phyloP scores from a whole-genome alignment of 2,113 vertebrate genomes.

The Tupaia tana region DNA sequence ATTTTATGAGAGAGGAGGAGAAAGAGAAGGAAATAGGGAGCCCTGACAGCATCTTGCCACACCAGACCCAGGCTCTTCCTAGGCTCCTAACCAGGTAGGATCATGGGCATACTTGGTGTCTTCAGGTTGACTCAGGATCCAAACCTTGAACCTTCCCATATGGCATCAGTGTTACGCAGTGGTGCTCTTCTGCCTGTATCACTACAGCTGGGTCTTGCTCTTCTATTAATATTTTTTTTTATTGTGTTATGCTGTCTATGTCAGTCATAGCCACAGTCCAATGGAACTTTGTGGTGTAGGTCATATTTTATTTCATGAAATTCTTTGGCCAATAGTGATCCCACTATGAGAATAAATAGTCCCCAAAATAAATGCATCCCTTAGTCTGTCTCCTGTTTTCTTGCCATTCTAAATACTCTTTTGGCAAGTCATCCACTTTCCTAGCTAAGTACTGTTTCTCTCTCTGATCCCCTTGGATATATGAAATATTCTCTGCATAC shows the following conservation, averaged over 20 bases:
- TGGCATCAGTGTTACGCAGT: too few species aligned
- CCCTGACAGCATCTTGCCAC: too few species aligned
- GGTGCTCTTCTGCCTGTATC: too few species aligned
- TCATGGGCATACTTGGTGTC: too few species aligned
- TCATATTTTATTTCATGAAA: neutral
- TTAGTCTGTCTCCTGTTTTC: neutral
- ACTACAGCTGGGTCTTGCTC: too few species aligned
- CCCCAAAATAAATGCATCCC: neutral
- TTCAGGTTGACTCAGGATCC: too few species aligned
- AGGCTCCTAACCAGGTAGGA: too few species aligned
- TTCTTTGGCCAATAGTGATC: neutral
- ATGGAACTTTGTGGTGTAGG: neutral
- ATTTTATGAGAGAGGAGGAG: too few species aligned
- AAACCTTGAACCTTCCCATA: too few species aligned
- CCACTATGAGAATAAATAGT: neutral
- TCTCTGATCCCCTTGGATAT: neutral
- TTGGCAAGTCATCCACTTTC: neutral
- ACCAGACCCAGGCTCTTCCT: too few species aligned
- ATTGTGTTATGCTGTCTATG: neutral
- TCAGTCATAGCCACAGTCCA: neutral
- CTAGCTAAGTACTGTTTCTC: constrained; percentile 5
- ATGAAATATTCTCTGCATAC: neutral
- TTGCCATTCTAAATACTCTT: neutral
- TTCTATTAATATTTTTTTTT: neutral
- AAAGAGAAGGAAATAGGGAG: too few species aligned